phyloP scores from a whole-genome alignment of 2,113 vertebrate genomes.

The Platycercus adscitus region DNA sequence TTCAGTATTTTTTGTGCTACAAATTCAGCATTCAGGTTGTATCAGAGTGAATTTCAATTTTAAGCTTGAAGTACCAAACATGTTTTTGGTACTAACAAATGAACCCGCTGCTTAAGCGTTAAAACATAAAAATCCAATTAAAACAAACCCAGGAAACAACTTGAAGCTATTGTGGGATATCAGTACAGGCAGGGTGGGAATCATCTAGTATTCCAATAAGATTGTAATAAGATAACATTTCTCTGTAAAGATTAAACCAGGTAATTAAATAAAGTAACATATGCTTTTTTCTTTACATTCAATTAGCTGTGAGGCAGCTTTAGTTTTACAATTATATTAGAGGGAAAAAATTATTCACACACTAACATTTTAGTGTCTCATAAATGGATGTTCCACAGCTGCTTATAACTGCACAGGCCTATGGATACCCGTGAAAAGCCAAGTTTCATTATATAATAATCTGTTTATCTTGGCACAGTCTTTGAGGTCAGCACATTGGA shows the following conservation, averaged over 20 bases:
- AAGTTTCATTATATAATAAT: background rate
- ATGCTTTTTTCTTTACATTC: slow-evolving; percentile 8
- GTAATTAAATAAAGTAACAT: background rate
- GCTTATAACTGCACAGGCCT: background rate
- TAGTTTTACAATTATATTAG: background rate
- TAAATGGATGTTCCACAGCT: background rate
- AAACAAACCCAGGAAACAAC: background rate
- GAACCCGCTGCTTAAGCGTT: background rate
- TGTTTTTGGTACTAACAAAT: background rate
- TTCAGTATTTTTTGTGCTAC: background rate
- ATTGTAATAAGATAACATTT: background rate
- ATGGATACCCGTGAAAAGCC: background rate
- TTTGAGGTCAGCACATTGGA: slow-evolving; percentile 21
- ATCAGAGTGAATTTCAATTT: slow-evolving; percentile 17
- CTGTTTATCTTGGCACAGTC: background rate
- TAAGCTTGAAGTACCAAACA: background rate
- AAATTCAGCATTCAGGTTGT: background rate
- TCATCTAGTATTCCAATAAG: background rate
- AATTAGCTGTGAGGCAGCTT: background rate
- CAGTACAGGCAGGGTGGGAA: background rate
- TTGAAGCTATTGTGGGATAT: background rate
- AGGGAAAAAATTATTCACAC: background rate
- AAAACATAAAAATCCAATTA: slow-evolving; percentile 3
- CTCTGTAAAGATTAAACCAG: slow-evolving; percentile 17
- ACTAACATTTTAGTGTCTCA: background rate